Evolutionary conservation across 2,113 vertebrate species (phyloP).

Genomic region (Anhinga anhinga): DNA sequence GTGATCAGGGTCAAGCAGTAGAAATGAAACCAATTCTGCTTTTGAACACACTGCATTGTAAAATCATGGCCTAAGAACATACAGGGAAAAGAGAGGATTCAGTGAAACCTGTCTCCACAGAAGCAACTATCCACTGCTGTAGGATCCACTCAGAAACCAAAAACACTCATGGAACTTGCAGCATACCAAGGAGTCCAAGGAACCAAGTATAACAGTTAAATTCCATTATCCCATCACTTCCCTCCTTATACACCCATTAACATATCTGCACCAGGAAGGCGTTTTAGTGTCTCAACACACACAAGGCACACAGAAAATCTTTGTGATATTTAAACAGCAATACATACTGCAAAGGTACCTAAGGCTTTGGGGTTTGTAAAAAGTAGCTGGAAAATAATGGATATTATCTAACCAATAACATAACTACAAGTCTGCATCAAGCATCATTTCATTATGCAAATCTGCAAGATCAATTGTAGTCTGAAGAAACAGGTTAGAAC

Average conservation of each 20-base stretch:
- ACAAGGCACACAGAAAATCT: not conserved
- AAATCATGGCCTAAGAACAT: not conserved
- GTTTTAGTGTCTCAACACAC: not conserved
- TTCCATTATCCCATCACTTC: not conserved
- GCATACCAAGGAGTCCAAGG: not conserved
- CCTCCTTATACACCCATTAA: not conserved
- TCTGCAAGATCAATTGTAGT: not conserved
- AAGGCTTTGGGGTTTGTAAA: not conserved
- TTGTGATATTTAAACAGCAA: not conserved
- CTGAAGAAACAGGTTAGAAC: not conserved
- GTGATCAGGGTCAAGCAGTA: not conserved
- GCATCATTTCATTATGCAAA: not conserved
- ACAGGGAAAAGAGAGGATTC: not conserved
- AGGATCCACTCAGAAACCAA: not conserved
- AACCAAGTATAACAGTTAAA: not conserved
- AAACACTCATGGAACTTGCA: not conserved
- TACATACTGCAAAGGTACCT: not conserved
- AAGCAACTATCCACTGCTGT: not conserved
- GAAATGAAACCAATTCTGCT: not conserved
- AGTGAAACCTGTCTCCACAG: not conserved
- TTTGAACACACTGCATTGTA: not conserved
- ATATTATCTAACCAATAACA: not conserved
- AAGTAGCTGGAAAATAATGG: not conserved
- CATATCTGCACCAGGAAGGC: not conserved
- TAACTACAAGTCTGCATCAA: not conserved